Base-by-base conservation (phyloP, 2,888 invertebrate genomes). In the Eurytoma adleriae region DNA sequence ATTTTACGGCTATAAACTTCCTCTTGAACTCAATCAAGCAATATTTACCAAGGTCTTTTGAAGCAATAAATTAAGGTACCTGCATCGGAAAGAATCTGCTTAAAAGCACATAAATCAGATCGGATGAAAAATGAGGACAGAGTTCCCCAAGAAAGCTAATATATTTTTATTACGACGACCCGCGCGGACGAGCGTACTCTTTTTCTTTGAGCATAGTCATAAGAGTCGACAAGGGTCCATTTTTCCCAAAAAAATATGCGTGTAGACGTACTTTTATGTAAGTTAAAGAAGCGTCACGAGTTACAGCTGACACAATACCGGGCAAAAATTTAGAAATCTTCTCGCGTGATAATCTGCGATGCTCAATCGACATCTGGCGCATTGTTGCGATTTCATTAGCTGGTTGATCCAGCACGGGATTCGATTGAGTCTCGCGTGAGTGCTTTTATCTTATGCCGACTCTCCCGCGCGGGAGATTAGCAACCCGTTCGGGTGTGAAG, bases 381-480 rank as follows among this genome's bases (percentile, higher is more conserved):
- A 72, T 40, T 70, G 79, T 83, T 67, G 82, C 70, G 83, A 81
- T 83, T 84, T 83, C 56, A 80, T 71, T 75, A 80, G 80, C 87
- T 89, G 89, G 88, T 90, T 89, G 89, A 90, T 87, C 88, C 90
- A 89, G 88, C 81, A 77, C 73, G 76, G 77, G 87, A 83, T 89
- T 89, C 88, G 86, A 89, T 89, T 85, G 87, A 84, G 84, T 86
- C 85, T 88, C 85, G 84, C 83, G 76, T 40, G 59, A 80, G 66
- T 74, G 68, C 30, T 68, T 54, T 18, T 24, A 57, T 30, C n/a
- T 52, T 14, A 62, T 69, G 61, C 62, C 64, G 40, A 40, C 40
- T 40, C 10, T 40, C 40, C 20, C 54, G n/a, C 18, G 12, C 18
- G 24, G 10, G 2, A 56, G 70, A 16, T 57, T 48, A 61, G 64